Evolutionary conservation across 2,113 vertebrate species (phyloP).

Genomic region (Anolis carolinensis): DNA sequence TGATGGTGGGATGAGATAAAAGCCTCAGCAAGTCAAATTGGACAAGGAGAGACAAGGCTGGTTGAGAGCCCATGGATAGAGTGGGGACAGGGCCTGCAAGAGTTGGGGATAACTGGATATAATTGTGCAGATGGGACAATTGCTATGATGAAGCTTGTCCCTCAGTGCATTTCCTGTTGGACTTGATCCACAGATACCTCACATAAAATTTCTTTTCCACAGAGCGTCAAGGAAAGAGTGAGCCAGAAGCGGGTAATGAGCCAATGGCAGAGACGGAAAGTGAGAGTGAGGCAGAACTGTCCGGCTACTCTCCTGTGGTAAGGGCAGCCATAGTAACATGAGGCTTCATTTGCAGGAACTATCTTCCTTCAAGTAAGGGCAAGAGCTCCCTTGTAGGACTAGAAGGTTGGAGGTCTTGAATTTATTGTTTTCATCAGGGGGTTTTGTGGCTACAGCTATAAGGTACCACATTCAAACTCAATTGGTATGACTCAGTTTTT

Average conservation of each 20-base stretch:
- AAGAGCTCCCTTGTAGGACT: background rate
- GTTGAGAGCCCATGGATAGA: too few relatives aligned
- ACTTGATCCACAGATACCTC: background rate
- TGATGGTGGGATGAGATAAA: background rate
- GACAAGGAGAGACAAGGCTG: background rate
- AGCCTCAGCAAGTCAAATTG: background rate
- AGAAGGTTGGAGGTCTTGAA: background rate
- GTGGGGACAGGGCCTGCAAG: background rate
- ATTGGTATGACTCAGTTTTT: background rate
- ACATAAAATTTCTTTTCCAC: slow-evolving; percentile 22
- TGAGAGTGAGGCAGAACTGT: slow-evolving; percentile 95
- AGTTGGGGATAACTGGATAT: background rate
- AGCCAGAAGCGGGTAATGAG: slow-evolving; percentile 85
- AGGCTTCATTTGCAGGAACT: background rate
- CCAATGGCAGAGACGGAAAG: slow-evolving; percentile 94
- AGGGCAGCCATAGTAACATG: slow-evolving; percentile 42
- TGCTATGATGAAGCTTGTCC: background rate
- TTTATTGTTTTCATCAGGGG: background rate
- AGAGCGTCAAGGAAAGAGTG: slow-evolving; percentile 85
- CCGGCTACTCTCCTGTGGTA: slow-evolving; percentile 93
- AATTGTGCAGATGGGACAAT: background rate
- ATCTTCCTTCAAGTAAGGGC: background rate
- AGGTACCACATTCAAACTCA: background rate
- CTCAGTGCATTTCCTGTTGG: background rate
- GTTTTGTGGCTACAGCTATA: background rate